Evolutionary conservation across 1,140 invertebrate genomes (phyloP), one percentile per base, ranked within the genome.

Genomic region (Zaprionus inermis): DNA sequence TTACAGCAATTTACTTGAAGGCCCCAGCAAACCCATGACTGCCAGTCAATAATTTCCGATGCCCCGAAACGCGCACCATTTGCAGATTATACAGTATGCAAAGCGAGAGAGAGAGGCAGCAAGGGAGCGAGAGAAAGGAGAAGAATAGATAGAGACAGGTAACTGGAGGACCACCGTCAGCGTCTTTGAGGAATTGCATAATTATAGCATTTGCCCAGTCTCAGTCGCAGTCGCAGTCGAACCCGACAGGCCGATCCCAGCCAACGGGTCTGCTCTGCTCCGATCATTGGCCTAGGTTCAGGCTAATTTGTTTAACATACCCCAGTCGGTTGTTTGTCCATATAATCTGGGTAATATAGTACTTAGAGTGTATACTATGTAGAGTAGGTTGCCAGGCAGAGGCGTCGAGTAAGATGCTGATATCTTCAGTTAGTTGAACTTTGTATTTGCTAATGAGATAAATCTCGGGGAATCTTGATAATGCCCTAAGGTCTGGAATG

Each of bases 121-220:
- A 2, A 12, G n/a, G 10, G 32, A 30, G 14, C 16, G 22, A 44
- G 61, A n/a, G 74, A 63, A 55, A 32, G 18, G 22, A 24, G 32
- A 60, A 20, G 22, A 36, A 66, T 20, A 9, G 52, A 18, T n/a
- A 36, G 12, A 22, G 36, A 32, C 36, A 16, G 52, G 49, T 54
- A 36, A 54, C 20, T 52, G 41, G 7, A 58, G 46, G 86, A 90
- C 88, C 88, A 90, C 88, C 88, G 76, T 91, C 88, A 91, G 78
- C 67, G 88, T 88, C 88, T 90, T 83, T 91, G 88, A 91, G 88
- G 88, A 90, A 90, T 90, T 91, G 83, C 88, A 91, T 90, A 90
- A 90, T 90, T 91, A 90, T 84, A 90, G 88, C 82, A 77, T 80
- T 86, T 84, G 76, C 78, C 84, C 72, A 30, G 49, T 34, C 49